These are phyloP conservation scores for Oasisia sp. DNA, from an alignment of 2,888 invertebrate species.

Conservation along the genomic window DNA sequence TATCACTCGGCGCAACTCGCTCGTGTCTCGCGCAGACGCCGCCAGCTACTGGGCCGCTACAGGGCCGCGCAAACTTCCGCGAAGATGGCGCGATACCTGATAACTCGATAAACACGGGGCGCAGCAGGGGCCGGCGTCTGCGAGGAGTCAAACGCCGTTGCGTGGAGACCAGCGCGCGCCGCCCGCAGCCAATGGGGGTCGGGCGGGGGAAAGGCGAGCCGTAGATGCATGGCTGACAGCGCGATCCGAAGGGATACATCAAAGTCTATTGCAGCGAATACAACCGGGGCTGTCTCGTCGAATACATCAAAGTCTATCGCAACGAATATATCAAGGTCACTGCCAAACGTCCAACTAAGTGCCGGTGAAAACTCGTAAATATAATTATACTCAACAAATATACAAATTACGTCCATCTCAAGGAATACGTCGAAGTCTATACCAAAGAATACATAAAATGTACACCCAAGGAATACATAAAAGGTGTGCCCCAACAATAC, in stretches of 20 bases:
- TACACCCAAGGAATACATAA: no score
- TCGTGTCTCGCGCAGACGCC: not conserved
- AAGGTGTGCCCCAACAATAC: no score
- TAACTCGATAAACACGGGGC: not conserved
- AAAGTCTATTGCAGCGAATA: no score
- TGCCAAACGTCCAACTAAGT: no score
- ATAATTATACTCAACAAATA: no score
- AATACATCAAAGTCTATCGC: no score
- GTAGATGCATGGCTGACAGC: not conserved
- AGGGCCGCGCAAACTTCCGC: not conserved
- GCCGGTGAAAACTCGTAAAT: no score
- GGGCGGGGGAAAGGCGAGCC: not conserved
- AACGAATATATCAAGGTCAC: no score
- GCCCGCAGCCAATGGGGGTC: not conserved
- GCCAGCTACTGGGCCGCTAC: not conserved
- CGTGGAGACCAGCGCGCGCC: not conserved
- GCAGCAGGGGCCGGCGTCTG: not conserved
- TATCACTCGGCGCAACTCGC: not conserved
- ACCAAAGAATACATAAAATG: no score
- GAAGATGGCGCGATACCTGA: not conserved
- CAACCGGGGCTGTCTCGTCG: no score
- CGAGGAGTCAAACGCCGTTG: not conserved
- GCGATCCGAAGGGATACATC: not conserved
- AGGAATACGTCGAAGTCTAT: no score
- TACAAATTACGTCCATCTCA: no score